phyloP scores from a whole-genome alignment of 2,113 vertebrate genomes.

The Pelvicachromis taeniatus region DNA sequence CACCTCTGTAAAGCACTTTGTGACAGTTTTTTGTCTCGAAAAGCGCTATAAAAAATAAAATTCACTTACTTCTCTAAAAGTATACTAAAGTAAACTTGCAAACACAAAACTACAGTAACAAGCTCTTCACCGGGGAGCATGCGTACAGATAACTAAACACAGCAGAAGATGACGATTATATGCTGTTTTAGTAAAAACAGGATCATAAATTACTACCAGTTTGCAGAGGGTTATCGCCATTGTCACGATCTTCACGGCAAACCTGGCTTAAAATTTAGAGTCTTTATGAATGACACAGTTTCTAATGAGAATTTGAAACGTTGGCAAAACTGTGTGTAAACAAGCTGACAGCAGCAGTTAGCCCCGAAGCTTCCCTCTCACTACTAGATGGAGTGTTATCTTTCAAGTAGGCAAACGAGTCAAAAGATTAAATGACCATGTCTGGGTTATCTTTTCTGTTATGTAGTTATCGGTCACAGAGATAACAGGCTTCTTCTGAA shows the following conservation, averaged over 20 bases:
- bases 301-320: neutral
- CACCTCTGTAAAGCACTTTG: neutral
- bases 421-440: neutral
- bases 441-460: neutral
- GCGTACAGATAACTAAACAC: neutral
- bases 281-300: neutral
- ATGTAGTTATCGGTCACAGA: neutral
- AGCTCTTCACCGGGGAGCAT: neutral
- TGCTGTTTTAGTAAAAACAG: neutral
- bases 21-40: neutral
- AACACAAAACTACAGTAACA: neutral
- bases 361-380: neutral
- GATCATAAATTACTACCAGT: neutral
- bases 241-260: neutral
- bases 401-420: neutral
- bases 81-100: neutral
- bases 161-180: neutral
- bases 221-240: neutral
- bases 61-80: rapidly evolving
- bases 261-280: neutral
- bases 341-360: conserved; percentile 2
- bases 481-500: neutral
- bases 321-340: conserved; percentile 14
- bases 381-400: neutral
- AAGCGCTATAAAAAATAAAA: neutral